A percentile compares a stretch with the other conserved stretches of the same genome.
Evolutionary conservation across 2,113 vertebrate genomes (phyloP).

Genomic region (Melanerpes aurifrons): DNA sequence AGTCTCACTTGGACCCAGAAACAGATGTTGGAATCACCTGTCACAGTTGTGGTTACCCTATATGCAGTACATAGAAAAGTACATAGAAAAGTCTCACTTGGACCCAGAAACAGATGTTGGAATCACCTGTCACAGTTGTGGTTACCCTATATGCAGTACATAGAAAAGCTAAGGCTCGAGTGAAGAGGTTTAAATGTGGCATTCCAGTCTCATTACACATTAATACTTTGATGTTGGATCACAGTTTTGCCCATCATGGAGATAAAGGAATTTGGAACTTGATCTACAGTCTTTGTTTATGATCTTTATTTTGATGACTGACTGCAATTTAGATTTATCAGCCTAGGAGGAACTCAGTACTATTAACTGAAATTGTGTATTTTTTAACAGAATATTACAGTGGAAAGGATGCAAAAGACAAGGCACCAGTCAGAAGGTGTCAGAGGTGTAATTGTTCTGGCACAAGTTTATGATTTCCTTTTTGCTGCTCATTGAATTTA

Average conservation of each 20-base stretch:
- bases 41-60: background rate
- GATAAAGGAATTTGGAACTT: background rate
- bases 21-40: background rate
- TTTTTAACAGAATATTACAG: background rate
- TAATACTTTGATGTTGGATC: background rate
- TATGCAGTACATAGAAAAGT: too few species aligned
- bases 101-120: background rate
- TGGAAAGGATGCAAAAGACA: background rate
- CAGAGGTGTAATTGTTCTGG: background rate
- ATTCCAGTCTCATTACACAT: background rate
- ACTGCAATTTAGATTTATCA: background rate
- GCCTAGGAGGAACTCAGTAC: background rate
- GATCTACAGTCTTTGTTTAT: background rate
- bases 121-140: background rate
- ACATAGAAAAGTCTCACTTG: background rate
- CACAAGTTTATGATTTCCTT: constrained; percentile 5
- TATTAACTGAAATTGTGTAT: background rate
- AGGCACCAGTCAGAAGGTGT: background rate
- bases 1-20: background rate
- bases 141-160: background rate
- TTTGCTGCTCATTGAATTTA: background rate
- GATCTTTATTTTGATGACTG: background rate
- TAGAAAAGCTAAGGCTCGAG: background rate
- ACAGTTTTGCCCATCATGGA: background rate
- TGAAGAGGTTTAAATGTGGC: background rate